phyloP scores from a whole-genome alignment of 2,888 invertebrate genomes.

The Koerneria pararmatus region DNA sequence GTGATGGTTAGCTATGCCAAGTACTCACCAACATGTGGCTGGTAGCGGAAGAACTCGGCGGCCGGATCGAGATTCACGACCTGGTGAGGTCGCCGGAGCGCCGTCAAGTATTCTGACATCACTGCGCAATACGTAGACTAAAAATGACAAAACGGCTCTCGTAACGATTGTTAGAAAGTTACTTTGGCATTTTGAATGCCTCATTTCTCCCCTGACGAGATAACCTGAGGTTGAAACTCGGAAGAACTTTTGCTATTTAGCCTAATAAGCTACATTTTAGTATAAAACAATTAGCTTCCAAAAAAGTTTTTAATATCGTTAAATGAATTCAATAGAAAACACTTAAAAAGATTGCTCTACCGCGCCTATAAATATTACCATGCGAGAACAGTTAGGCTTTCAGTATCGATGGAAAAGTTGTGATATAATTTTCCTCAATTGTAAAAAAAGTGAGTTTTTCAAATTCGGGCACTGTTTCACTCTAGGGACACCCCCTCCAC shows the following conservation, averaged over 20 bases:
- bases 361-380: no score
- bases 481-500: no score
- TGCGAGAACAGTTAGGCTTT: no score
- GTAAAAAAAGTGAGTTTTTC: no score
- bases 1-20: constrained; percentile 20
- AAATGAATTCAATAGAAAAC: no score
- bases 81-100: constrained; percentile 71
- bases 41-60: constrained; percentile 89
- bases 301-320: no score
- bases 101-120: constrained; percentile 77
- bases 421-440: no score
- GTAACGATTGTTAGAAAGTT: background rate
- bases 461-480: no score
- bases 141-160: constrained; percentile 5
- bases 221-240: background rate
- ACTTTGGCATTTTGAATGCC: background rate
- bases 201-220: background rate
- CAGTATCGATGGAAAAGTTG: no score
- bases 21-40: constrained; percentile 70
- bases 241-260: background rate
- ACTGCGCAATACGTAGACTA: constrained; percentile 56
- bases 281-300: background rate
- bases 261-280: background rate
- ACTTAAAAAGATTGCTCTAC: no score
- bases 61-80: constrained; percentile 91